phyloP scores from a whole-genome alignment of 2,888 invertebrate species.

The Saturnia pavonia region DNA sequence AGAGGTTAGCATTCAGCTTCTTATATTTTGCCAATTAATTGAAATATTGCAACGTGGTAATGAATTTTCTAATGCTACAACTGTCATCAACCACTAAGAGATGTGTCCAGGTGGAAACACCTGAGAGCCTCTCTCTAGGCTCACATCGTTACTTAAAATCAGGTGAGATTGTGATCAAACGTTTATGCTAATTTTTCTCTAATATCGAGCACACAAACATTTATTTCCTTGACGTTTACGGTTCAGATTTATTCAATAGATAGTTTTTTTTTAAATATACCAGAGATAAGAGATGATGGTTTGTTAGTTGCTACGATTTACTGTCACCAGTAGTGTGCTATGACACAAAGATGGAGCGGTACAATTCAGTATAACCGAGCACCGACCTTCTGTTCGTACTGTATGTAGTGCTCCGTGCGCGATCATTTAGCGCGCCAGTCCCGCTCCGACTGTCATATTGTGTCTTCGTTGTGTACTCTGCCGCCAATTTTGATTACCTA shows the following conservation, averaged over 20 bases:
- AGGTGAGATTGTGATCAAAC: too few species aligned
- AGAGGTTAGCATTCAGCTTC: too few species aligned
- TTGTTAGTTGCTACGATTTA: neutral
- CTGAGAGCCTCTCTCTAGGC: too few species aligned
- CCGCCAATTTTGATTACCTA: constrained; percentile 32
- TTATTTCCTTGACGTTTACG: too few species aligned
- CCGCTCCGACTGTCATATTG: constrained; percentile 44
- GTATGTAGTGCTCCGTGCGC: neutral
- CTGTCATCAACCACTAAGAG: too few species aligned
- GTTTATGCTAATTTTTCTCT: too few species aligned
- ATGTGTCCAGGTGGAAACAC: too few species aligned
- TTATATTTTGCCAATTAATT: too few species aligned
- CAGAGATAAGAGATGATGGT: neutral
- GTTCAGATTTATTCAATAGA: neutral
- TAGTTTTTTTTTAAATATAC: neutral
- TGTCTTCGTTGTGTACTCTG: constrained; percentile 45
- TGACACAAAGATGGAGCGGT: constrained; percentile 23
- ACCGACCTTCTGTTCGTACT: constrained; percentile 20
- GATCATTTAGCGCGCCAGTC: constrained; percentile 36
- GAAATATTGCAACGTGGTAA: too few species aligned
- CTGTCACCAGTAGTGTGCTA: neutral
- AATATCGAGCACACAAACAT: too few species aligned
- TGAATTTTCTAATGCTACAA: too few species aligned
- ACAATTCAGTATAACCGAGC: constrained; percentile 18
- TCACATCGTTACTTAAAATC: too few species aligned